A percentile compares a stretch with the other conserved stretches of the same genome.
phyloP scores from a whole-genome alignment of 2,888 invertebrate species.

The Meiosimyza decipiens region DNA sequence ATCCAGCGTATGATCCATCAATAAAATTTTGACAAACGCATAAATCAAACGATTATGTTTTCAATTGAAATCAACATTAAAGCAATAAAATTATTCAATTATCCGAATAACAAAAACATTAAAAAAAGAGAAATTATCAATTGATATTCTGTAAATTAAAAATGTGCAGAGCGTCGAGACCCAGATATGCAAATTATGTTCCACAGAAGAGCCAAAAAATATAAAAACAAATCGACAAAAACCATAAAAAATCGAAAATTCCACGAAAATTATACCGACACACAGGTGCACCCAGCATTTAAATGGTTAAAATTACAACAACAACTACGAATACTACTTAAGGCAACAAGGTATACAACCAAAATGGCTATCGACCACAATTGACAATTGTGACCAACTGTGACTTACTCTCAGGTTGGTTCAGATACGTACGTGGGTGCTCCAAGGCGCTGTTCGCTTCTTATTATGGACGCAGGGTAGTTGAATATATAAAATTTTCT shows the following conservation, averaged over 20 bases:
- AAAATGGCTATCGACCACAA: not conserved
- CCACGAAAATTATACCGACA: constrained; percentile 20
- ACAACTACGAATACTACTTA: not conserved
- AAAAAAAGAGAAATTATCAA: constrained; percentile 24
- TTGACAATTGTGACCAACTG: not conserved
- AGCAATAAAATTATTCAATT: no score
- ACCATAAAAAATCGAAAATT: constrained; percentile 21
- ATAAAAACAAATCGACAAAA: not conserved
- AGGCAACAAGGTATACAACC: no score
- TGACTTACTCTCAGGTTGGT: not conserved
- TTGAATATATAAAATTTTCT: constrained; percentile 14
- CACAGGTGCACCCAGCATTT: constrained; percentile 27
- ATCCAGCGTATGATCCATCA: no score
- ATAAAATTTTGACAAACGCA: no score
- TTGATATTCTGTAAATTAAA: constrained; percentile 48
- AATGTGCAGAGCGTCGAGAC: constrained; percentile 56
- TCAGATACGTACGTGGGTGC: not conserved
- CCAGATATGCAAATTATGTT: constrained; percentile 63
- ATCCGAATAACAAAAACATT: constrained; percentile 1
- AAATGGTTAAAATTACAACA: not conserved
- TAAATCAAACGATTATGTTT: no score
- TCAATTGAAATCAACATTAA: no score
- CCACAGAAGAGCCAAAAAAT: constrained; percentile 28
- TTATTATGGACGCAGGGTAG: constrained; percentile 26
- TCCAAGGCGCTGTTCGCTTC: constrained; percentile 15